These are phyloP conservation scores for Cydia fagiglandana DNA, from an alignment of 1,140 invertebrate genomes.

Conservation along the genomic window DNA sequence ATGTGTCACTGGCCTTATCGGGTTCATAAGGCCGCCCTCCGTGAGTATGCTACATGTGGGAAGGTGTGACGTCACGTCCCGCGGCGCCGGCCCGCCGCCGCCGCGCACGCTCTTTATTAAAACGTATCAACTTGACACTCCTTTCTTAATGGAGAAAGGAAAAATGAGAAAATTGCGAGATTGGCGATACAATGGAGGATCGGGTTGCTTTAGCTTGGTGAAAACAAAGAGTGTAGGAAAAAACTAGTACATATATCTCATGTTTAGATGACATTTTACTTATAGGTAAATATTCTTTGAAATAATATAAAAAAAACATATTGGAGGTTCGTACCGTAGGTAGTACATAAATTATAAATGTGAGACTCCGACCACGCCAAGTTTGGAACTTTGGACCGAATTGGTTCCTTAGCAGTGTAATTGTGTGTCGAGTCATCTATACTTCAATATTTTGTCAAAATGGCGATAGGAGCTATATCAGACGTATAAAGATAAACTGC, in stretches of 20 bases:
- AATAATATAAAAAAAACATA: no score
- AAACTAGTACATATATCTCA: not conserved
- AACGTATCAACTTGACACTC: slow-evolving; percentile 29
- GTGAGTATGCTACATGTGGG: not conserved
- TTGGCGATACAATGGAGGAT: slow-evolving; percentile 2
- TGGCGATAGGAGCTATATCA: no score
- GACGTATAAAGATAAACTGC: no score
- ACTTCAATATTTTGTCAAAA: no score
- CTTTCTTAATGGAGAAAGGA: slow-evolving; percentile 17
- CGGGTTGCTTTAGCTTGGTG: slow-evolving; percentile 1
- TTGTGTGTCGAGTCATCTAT: no score
- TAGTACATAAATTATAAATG: no score
- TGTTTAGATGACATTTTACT: no score
- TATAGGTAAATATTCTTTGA: no score
- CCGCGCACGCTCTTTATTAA: not conserved
- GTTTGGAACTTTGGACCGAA: no score
- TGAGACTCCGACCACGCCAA: no score
- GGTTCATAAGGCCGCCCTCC: not conserved
- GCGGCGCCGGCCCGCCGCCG: not conserved
- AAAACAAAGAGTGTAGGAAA: not conserved
- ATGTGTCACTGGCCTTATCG: not conserved
- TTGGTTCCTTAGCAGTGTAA: no score
- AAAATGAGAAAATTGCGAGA: slow-evolving; percentile 21
- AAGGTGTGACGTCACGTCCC: not conserved
- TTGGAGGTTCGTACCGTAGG: no score